Conservation (phyloP, 2,888 invertebrate genomes). For the Lacanobia oleracea region DNA sequence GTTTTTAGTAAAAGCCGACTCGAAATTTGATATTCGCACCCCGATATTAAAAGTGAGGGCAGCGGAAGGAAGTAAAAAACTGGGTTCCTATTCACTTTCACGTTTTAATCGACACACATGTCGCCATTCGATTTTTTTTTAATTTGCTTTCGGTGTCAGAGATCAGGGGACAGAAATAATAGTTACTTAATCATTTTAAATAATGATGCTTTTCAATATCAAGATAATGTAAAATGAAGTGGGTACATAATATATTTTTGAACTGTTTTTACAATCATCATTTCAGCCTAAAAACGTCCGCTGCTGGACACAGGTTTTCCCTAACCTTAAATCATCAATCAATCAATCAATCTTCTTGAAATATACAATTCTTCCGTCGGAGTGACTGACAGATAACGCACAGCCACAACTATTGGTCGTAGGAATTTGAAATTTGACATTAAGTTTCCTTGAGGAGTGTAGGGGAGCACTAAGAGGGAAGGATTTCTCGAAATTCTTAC, state of each 20-base stretch:
- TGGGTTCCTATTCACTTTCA: constrained; percentile 87
- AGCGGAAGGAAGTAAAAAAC: constrained; percentile 90
- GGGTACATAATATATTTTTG: too few species aligned
- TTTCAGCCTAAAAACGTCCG: background rate
- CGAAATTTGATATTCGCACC: constrained; percentile 89
- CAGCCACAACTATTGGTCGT: too few species aligned
- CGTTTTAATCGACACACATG: constrained; percentile 86
- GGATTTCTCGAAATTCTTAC: too few species aligned
- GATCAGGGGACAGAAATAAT: constrained; percentile 53
- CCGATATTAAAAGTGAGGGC: constrained; percentile 87
- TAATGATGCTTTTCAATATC: background rate
- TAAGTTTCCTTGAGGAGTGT: too few species aligned
- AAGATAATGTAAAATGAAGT: background rate
- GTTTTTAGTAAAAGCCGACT: constrained; percentile 64
- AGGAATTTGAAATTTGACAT: too few species aligned
- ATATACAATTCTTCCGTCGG: too few species aligned
- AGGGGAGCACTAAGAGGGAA: too few species aligned
- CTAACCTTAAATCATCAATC: too few species aligned
- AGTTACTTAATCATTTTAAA: constrained; percentile 26
- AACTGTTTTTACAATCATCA: background rate
- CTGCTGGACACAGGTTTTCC: background rate
- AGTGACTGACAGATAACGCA: too few species aligned
- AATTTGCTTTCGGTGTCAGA: constrained; percentile 52
- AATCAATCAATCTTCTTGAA: too few species aligned
- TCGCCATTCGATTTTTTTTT: constrained; percentile 72